These are phyloP conservation scores for Phorcus lineatus DNA, from an alignment of 2,888 invertebrate species.

Conservation along the genomic window DNA sequence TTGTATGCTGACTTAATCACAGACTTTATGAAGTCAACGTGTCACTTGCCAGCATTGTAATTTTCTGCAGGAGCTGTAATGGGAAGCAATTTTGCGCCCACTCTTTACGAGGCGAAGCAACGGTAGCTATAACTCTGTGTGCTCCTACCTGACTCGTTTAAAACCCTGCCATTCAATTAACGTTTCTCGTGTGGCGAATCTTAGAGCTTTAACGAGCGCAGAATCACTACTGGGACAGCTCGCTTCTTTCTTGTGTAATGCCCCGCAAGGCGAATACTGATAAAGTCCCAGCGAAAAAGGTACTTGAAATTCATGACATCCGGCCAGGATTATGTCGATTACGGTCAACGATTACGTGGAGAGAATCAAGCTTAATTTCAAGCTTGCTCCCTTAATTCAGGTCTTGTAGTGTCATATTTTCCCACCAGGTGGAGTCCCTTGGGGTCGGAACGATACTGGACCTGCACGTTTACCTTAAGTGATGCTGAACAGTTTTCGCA, in stretches of 20 bases:
- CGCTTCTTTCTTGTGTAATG: background rate
- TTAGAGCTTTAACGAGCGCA: background rate
- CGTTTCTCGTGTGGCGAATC: background rate
- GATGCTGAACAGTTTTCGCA: no score
- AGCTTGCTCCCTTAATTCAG: background rate
- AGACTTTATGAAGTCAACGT: no score
- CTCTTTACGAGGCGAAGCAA: no score
- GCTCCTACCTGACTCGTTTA: background rate
- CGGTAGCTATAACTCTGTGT: no score
- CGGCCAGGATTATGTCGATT: slow-evolving; percentile 5
- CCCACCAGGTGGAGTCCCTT: no score
- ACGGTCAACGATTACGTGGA: background rate
- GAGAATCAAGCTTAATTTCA: background rate
- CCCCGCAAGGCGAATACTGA: background rate
- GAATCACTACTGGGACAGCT: background rate
- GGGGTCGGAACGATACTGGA: no score
- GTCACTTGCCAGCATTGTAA: no score
- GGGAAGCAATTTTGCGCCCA: no score
- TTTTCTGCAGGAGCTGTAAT: no score
- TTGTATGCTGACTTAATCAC: no score
- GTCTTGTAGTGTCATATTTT: background rate
- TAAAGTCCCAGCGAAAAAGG: background rate
- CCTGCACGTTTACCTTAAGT: no score
- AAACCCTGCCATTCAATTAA: background rate
- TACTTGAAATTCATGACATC: slow-evolving; percentile 17